Percentiles rank a stretch among this genome's conserved stretches.
Evolutionary conservation across 1,140 invertebrate species (phyloP).

Genomic region (Gonatopus flavifemur): DNA sequence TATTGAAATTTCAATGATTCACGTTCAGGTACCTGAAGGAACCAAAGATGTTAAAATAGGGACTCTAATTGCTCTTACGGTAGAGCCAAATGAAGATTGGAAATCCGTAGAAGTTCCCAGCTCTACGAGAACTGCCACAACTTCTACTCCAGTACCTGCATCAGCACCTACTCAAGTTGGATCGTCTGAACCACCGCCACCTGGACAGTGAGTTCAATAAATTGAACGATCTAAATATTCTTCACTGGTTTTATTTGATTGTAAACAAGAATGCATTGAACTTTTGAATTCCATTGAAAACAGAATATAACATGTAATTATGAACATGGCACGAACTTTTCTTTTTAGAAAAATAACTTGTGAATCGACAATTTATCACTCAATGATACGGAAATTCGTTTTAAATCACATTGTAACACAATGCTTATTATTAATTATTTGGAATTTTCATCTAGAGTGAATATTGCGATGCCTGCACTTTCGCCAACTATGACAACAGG

Average conservation of each 20-base stretch:
- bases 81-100: slow-evolving; percentile 69
- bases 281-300: background rate
- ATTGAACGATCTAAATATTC: background rate
- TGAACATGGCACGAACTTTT: background rate
- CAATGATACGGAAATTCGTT: background rate
- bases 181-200: slow-evolving; percentile 26
- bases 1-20: background rate
- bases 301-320: background rate
- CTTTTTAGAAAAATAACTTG: background rate
- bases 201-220: slow-evolving; percentile 42
- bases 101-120: slow-evolving; percentile 58
- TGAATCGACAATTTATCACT: background rate
- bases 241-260: background rate
- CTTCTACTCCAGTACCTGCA: slow-evolving; percentile 16
- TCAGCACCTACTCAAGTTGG: background rate
- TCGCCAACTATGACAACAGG: slow-evolving; percentile 99
- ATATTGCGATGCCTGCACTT: slow-evolving; percentile 78
- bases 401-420: background rate
- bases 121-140: slow-evolving; percentile 7
- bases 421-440: background rate
- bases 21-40: slow-evolving; percentile 58
- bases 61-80: slow-evolving; percentile 67
- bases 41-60: slow-evolving; percentile 66
- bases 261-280: background rate
- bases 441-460: slow-evolving; percentile 33